Base-by-base conservation (phyloP, 1,140 invertebrate genomes). In the Dolichoris vasculosae region DNA sequence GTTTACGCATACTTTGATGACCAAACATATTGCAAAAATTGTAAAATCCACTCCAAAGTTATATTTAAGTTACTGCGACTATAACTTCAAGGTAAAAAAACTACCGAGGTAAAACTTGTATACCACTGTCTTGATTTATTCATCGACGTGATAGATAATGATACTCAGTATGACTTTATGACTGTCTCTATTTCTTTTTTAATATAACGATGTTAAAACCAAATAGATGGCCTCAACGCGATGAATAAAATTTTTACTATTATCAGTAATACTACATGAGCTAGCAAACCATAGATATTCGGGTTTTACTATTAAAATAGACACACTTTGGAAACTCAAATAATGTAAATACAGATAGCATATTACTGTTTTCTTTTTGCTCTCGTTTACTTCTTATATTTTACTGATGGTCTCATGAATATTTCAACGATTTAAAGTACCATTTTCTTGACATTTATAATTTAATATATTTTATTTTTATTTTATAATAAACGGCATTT, bases 141-240 rank as follows among this genome's bases (percentile, higher is more conserved):
- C 23, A 59, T 59, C 55, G 4, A 9, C 23, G 4, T 59, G 13
- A 4, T 26, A 3, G 23, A 17, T 17, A 17, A 51, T 26, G 23
- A 26, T 26, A 59, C 23, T 59, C 23, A 26, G 23, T 26, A 2
- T 59, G 23, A 26, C 55, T 26, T 26, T 26, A 20, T 59, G 4
- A 3, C 55, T 55, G 6, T 6, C 55, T 59, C 20, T 26, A 59
- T 59, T 26, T 59, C 20, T 26, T 26, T 59, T 26, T 59, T 26
- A 26, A 26, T 59, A 26, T 59, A 23, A 26, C 20, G 55, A 26
- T 26, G 20, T 59, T 59, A 59, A 92, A 91, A 90, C 88, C 88
- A 87, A 88, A 90, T 89, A 91, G 90, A 92, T 90, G 89, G 90
- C 89, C 89, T 90, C 90, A 90, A 88, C 87, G 88, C 79, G 64